Evolutionary conservation across 2,888 invertebrate species (phyloP).

Genomic region (Odiellus spinosus): DNA sequence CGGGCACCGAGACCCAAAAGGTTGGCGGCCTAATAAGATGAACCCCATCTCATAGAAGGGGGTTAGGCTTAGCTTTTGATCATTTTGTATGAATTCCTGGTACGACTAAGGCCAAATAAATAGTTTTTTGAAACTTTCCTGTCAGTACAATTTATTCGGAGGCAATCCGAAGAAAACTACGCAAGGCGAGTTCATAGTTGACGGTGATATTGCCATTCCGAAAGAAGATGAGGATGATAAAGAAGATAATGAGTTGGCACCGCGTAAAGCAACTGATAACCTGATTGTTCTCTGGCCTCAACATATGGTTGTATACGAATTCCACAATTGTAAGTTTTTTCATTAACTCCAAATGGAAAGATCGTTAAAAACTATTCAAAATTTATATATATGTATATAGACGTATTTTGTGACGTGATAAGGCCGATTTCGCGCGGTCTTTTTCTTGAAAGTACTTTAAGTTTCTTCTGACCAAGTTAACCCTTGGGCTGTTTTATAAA

Average conservation of each 20-base stretch:
- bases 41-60: too few species aligned
- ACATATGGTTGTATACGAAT: conserved; percentile 10
- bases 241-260: conserved; percentile 6
- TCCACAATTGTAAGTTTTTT: conserved; percentile 10
- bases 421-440: too few species aligned
- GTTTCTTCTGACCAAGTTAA: too few species aligned
- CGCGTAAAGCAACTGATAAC: conserved; percentile 9
- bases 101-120: too few species aligned
- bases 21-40: too few species aligned
- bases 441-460: too few species aligned
- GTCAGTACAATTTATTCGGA: conserved; percentile 12
- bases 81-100: too few species aligned
- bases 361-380: not conserved
- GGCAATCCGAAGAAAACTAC: conserved; percentile 11
- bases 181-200: conserved; percentile 11
- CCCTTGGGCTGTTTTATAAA: too few species aligned
- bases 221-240: conserved; percentile 4
- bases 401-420: too few species aligned
- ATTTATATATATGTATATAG: too few species aligned
- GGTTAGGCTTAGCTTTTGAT: too few species aligned
- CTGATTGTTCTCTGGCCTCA: conserved; percentile 13
- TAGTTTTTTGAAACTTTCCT: not conserved
- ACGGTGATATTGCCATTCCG: conserved; percentile 14
- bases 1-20: too few species aligned
- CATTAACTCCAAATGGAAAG: not conserved